Percentiles rank a stretch among this genome's conserved stretches.
phyloP scores from a whole-genome alignment of 1,140 invertebrate genomes.

The Panagrolaimus sp. region DNA sequence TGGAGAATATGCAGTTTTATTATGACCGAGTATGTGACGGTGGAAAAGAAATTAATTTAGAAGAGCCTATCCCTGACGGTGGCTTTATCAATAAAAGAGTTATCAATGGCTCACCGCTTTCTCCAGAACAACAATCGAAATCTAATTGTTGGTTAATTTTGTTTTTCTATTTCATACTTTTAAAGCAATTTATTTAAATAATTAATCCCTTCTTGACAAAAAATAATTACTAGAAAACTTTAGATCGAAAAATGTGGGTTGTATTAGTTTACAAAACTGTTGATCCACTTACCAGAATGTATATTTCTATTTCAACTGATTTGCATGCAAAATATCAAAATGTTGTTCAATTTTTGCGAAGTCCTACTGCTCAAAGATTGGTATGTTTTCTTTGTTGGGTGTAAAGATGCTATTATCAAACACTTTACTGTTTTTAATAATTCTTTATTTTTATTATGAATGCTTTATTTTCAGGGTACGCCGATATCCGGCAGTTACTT shows the following conservation, averaged over 20 bases:
- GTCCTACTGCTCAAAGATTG: slow-evolving; percentile 7
- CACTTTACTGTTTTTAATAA: too few relatives aligned
- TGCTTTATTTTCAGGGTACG: too few relatives aligned
- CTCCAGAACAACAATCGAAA: slow-evolving; percentile 1
- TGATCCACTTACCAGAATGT: slow-evolving; percentile 4
- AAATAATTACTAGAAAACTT: neutral
- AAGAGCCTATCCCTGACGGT: slow-evolving; percentile 11
- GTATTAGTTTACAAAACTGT: slow-evolving; percentile 15
- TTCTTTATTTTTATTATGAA: too few relatives aligned
- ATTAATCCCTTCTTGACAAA: too few relatives aligned
- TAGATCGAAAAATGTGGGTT: slow-evolving; percentile 16
- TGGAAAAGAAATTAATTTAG: slow-evolving; percentile 7
- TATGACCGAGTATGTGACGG: slow-evolving; percentile 3
- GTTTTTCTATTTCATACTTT: too few relatives aligned
- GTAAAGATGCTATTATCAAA: too few relatives aligned
- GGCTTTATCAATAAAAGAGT: slow-evolving; percentile 12
- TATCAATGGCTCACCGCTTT: neutral
- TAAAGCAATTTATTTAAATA: too few relatives aligned
- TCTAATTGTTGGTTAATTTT: neutral
- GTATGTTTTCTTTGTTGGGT: neutral
- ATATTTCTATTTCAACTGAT: slow-evolving; percentile 9
- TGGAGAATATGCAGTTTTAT: slow-evolving; percentile 11
- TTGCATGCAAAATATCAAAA: slow-evolving; percentile 13
- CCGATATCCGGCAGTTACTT: too few relatives aligned
- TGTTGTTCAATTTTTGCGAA: neutral